phyloP scores from a whole-genome alignment of 2,888 invertebrate genomes.

The Leucania comma region DNA sequence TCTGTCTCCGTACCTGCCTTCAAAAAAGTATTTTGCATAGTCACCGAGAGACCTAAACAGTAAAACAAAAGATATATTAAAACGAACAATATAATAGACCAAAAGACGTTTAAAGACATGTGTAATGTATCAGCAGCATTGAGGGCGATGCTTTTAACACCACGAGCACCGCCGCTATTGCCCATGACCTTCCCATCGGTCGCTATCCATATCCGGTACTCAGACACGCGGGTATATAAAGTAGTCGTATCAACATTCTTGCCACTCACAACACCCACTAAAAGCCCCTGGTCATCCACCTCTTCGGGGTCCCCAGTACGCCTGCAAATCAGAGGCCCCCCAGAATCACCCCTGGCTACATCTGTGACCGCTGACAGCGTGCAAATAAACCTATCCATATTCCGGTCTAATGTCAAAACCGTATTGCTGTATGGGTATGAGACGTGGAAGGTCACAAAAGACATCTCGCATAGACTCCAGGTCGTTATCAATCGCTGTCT shows the following conservation, averaged over 20 bases:
- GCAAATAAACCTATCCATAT: constrained; percentile 66
- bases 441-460: too few relatives aligned
- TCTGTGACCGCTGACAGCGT: constrained; percentile 47
- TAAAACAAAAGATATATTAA: constrained; percentile 77
- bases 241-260: constrained; percentile 80
- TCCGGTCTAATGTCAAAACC: too few relatives aligned
- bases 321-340: constrained; percentile 79
- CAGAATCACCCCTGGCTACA: constrained; percentile 78
- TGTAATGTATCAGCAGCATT: constrained; percentile 27
- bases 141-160: too few relatives aligned
- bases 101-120: constrained; percentile 38
- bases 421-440: too few relatives aligned
- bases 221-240: constrained; percentile 69
- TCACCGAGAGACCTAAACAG: too few relatives aligned
- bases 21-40: background rate
- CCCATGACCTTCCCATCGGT: constrained; percentile 27
- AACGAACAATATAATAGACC: constrained; percentile 69
- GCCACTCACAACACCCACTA: constrained; percentile 81
- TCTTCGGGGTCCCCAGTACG: constrained; percentile 70
- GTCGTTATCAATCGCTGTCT: too few relatives aligned
- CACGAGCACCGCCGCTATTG: background rate
- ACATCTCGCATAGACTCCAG: too few relatives aligned
- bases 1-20: too few relatives aligned
- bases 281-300: constrained; percentile 60
- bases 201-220: constrained; percentile 72